phyloP scores from a whole-genome alignment of 2,797 vertebrate species.

The Hippopotamyrus pictus region DNA sequence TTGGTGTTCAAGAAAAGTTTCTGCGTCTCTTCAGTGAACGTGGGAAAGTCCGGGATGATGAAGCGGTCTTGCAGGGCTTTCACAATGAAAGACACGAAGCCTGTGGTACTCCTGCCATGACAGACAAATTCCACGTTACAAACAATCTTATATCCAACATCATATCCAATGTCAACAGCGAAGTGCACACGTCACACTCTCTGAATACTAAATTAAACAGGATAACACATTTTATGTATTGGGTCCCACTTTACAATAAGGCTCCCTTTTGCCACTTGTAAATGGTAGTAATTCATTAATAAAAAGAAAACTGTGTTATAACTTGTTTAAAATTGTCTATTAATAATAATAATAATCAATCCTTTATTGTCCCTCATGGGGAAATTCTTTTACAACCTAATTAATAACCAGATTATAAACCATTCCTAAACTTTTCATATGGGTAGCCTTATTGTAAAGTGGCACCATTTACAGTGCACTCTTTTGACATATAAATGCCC shows the following conservation, averaged over 20 bases:
- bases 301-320: not conserved
- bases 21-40: slow-evolving; percentile 57
- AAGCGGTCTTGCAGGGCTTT: slow-evolving; percentile 60
- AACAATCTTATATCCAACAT: not conserved
- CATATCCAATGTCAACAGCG: not conserved
- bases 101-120: slow-evolving; percentile 51
- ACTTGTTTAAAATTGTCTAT: not conserved
- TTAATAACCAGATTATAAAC: not conserved
- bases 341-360: no score
- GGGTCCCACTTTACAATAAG: not conserved
- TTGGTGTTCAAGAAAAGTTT: slow-evolving; percentile 59
- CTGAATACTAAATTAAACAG: not conserved
- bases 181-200: not conserved
- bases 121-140: not conserved
- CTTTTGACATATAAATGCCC: not conserved
- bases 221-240: not conserved
- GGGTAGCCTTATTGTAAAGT: not conserved
- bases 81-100: slow-evolving; percentile 56
- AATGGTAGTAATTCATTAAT: not conserved
- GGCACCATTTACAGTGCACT: not conserved
- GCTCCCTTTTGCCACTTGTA: not conserved
- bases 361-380: no score
- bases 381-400: no score
- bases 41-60: slow-evolving; percentile 59
- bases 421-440: not conserved